These are phyloP conservation scores for Brachyhypopomus occidentalis DNA, from an alignment of 2,113 vertebrate genomes.

Conservation along the genomic window DNA sequence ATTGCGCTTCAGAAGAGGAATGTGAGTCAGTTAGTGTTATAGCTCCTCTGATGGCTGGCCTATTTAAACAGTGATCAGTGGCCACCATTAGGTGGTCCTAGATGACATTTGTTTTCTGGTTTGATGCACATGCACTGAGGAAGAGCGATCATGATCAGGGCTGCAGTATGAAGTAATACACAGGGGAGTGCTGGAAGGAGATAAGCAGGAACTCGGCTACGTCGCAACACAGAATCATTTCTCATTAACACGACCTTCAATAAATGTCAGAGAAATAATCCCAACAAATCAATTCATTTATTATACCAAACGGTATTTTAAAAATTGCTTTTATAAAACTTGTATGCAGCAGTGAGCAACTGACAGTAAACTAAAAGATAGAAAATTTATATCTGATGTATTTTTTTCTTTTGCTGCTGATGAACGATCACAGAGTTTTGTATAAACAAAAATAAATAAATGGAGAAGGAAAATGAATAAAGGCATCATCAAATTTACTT, in stretches of 20 bases:
- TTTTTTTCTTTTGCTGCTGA: background rate
- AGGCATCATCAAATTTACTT: background rate
- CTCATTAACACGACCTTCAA: constrained; percentile 28
- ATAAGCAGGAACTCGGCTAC: background rate
- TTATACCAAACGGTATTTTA: constrained; percentile 1
- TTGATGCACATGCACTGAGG: constrained; percentile 43
- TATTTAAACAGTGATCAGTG: constrained; percentile 46
- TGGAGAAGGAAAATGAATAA: background rate
- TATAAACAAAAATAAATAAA: background rate
- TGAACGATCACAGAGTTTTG: background rate
- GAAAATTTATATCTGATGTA: background rate
- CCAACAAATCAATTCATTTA: constrained; percentile 11
- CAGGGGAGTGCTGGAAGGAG: constrained; percentile 25
- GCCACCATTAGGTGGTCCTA: constrained; percentile 36
- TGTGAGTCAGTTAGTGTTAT: constrained; percentile 53
- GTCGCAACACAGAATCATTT: background rate
- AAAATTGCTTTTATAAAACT: background rate
- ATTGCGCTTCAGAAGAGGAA: constrained; percentile 46
- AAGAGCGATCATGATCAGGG: constrained; percentile 9
- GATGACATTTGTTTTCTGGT: constrained; percentile 38
- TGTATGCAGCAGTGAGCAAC: background rate
- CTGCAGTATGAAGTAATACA: constrained; percentile 33
- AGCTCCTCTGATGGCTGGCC: constrained; percentile 37
- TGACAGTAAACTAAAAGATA: constrained; percentile 8
- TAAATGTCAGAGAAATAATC: constrained; percentile 16